Evolutionary conservation across 1,140 invertebrate species (phyloP), one percentile per base, ranked within the genome.

Genomic region (Drosophila sulfurigaster): DNA sequence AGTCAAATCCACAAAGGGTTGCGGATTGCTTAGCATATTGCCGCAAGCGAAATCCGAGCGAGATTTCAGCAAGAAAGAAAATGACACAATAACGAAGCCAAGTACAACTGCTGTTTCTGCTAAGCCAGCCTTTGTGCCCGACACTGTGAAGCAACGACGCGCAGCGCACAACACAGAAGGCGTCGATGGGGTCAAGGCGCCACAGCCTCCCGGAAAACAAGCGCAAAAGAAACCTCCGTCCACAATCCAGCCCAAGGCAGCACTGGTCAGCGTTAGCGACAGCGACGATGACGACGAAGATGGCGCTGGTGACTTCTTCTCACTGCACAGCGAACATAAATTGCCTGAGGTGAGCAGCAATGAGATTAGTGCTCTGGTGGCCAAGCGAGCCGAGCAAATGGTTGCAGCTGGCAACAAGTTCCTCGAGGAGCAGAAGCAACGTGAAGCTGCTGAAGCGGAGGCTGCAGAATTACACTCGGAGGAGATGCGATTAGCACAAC

Each of bases 271-370:
- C 92, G 93, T 93, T 15, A 92, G 87, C 82, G 94, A 93, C 52
- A 91, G 93, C 8, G 87, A 87, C 15, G 87, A 87, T 15, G 88
- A 88, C 7, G 87, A 87, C 15, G 86, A 88, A 5, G 93, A 82
- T 56, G 81, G 93, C 25, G 78, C 93, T 28, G 87, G 78, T 73
- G 94, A 94, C 72, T 94, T 94, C 88, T 94, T 95, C 73, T 94
- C 94, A 3, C 91, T 94, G 43, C 93, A 94, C 16, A 75, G 68
- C 20, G 69, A 93, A 7, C 70, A 89, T 10, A 79, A 91, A 28
- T 68, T 93, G 7, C 92, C 92, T 0, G 79, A 92, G 65, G 86
- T 93, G 0, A 92, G 81, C 72, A 82, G 63, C 38, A 87, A 90
- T 28, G 91, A 92, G 62, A 86, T 93, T 3, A 88, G 71, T 51